Conservation (phyloP, 2,888 invertebrate genomes). For the Griposia aprilina region DNA sequence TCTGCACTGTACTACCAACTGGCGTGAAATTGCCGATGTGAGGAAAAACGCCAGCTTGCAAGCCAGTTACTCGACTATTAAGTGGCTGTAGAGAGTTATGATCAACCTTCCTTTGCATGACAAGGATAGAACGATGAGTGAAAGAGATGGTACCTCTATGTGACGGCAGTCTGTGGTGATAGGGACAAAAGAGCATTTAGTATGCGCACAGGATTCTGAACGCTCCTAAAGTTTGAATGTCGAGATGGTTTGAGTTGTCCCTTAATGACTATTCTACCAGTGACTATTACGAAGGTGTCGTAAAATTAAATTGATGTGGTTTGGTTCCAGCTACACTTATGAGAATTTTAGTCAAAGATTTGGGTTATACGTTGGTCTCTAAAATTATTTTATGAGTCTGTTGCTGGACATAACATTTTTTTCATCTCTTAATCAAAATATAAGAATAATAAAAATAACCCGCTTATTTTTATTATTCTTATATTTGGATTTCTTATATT, state of each 20-base stretch:
- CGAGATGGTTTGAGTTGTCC: conserved; percentile 42
- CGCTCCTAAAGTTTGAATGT: conserved; percentile 48
- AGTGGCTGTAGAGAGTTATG: conserved; percentile 56
- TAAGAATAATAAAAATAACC: too few relatives aligned
- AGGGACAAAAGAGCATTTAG: conserved; percentile 31
- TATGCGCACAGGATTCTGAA: conserved; percentile 46
- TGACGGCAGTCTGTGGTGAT: conserved; percentile 35
- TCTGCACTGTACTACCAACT: conserved; percentile 16
- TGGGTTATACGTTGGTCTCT: not conserved
- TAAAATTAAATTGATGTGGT: conserved; percentile 42
- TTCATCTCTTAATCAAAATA: too few relatives aligned
- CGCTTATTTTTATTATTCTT: too few relatives aligned
- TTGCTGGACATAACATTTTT: not conserved
- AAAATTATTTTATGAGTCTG: conserved; percentile 3
- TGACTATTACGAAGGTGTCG: conserved; percentile 16
- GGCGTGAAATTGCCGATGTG: conserved; percentile 24
- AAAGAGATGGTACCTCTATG: conserved; percentile 16
- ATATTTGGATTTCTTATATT: too few relatives aligned
- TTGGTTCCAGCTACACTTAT: conserved; percentile 20
- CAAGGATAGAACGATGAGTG: conserved; percentile 17
- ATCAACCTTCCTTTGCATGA: conserved; percentile 35
- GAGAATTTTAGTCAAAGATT: conserved; percentile 2
- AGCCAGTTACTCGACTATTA: conserved; percentile 63
- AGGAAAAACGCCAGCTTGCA: conserved; percentile 67
- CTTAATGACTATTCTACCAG: conserved; percentile 44